Evolutionary conservation across 2,888 invertebrate species (phyloP).

Genomic region (Synergus laeviventris): DNA sequence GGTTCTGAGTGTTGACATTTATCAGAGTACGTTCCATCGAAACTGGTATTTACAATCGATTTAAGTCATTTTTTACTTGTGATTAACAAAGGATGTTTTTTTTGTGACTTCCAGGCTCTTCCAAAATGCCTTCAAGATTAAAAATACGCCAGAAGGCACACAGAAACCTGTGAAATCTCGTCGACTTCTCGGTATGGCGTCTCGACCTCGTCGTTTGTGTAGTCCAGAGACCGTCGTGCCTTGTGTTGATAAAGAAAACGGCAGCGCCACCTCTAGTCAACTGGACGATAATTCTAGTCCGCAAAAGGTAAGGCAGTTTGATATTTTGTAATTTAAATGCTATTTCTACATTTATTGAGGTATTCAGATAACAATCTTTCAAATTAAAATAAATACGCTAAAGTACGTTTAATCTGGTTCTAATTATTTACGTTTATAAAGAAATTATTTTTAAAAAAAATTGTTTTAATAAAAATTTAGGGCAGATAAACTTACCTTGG

Average conservation of each 20-base stretch:
- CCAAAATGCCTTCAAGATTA: constrained; percentile 71
- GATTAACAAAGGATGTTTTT: not conserved
- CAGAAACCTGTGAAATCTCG: constrained; percentile 60
- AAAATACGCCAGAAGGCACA: constrained; percentile 66
- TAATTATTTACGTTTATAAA: too few species aligned
- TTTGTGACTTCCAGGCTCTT: constrained; percentile 66
- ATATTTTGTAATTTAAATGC: constrained; percentile 28
- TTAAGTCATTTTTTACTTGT: not conserved
- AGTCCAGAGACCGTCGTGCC: constrained; percentile 62
- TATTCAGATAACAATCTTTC: too few species aligned
- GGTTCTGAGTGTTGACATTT: not conserved
- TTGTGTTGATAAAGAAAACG: constrained; percentile 67
- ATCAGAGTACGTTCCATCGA: constrained; percentile 11
- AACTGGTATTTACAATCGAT: not conserved
- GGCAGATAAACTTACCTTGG: too few species aligned
- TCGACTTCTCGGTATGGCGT: constrained; percentile 65
- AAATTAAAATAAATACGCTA: too few species aligned
- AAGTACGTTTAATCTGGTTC: too few species aligned
- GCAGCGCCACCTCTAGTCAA: constrained; percentile 59
- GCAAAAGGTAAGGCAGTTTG: constrained; percentile 63
- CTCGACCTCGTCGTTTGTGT: constrained; percentile 63
- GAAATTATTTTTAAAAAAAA: too few species aligned
- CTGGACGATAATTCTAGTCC: constrained; percentile 60
- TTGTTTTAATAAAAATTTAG: too few species aligned
- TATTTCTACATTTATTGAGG: too few species aligned